Evolutionary conservation across 2,113 vertebrate species (phyloP), one percentile per base, ranked within the genome.

Genomic region (Thunnus thynnus): DNA sequence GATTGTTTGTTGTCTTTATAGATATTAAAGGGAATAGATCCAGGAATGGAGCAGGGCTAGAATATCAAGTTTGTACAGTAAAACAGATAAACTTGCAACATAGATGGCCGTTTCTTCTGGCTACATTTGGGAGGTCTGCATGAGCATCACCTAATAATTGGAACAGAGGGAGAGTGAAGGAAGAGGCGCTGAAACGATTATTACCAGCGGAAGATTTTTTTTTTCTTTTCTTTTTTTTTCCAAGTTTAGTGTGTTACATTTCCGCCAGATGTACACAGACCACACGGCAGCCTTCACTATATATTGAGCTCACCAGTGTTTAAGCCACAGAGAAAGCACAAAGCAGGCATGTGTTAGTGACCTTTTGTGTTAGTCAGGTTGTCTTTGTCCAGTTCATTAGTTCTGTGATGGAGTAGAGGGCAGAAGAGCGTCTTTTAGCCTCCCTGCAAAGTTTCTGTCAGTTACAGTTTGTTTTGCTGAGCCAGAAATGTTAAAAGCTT

Each of bases 321-420:
- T 41, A 9, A 44, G 17, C 25, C 44, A 25, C 44, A 64, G 22
- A 36, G 25, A 48, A 18, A 70, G 47, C 30, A 36, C 71, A 60
- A 64, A 60, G 32, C 47, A 30, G 18, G 20, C 48, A 20, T 56
- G n/a, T 36, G 50, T 72, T 12, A n/a, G 44, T 58, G 69, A 65
- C 62, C 76, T 71, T 83, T 58, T 48, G 65, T 61, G 25, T 79
- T 27, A 12, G 27, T n/a, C 16, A 47, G 47, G 32, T 68, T 16
- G 22, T 36, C 51, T 55, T 44, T 64, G 47, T n/a, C 14, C 66
- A 20, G 16, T 46, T 72, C 57, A 68, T 77, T 81, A 58, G 44
- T 58, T 47, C n/a, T 4, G 25, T 58, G 68, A 70, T 76, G 60
- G 60, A 82, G 57, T 74, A 0, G 20, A 0, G 18, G 30, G 0